Evolutionary conservation across 2,113 vertebrate species (phyloP).

Genomic region (Sapayoa aenigma): DNA sequence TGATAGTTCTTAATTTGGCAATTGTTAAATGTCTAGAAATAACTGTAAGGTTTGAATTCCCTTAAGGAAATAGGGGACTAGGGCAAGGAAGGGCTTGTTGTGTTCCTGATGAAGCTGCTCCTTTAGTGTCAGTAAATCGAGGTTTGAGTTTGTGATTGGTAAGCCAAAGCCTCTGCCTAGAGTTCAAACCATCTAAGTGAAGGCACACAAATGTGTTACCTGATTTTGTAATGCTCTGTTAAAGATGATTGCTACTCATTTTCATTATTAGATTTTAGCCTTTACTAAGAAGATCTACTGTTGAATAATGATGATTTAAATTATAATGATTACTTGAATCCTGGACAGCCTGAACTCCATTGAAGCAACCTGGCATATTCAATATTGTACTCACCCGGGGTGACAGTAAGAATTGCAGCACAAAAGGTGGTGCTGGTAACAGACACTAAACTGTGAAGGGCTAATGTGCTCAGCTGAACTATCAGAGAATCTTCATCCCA

Average conservation of each 20-base stretch:
- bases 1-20: background rate
- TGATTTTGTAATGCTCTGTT: background rate
- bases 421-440: background rate
- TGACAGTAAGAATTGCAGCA: background rate
- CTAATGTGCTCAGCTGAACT: background rate
- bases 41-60: background rate
- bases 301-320: background rate
- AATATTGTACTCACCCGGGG: background rate
- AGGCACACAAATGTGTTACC: background rate
- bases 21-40: background rate
- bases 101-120: background rate
- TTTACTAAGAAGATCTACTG: background rate
- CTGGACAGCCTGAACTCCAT: background rate
- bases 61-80: background rate
- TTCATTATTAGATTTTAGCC: background rate
- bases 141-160: background rate
- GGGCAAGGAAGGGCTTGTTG: background rate
- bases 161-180: background rate
- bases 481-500: background rate
- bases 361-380: background rate
- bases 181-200: background rate
- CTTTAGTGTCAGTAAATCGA: background rate
- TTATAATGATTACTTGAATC: conserved; percentile 4
- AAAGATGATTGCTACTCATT: background rate
- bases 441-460: background rate